A percentile compares a stretch with the other conserved stretches of the same genome.
Evolutionary conservation across 2,797 vertebrate species (phyloP).

Genomic region (Mormyrops attenuatus): DNA sequence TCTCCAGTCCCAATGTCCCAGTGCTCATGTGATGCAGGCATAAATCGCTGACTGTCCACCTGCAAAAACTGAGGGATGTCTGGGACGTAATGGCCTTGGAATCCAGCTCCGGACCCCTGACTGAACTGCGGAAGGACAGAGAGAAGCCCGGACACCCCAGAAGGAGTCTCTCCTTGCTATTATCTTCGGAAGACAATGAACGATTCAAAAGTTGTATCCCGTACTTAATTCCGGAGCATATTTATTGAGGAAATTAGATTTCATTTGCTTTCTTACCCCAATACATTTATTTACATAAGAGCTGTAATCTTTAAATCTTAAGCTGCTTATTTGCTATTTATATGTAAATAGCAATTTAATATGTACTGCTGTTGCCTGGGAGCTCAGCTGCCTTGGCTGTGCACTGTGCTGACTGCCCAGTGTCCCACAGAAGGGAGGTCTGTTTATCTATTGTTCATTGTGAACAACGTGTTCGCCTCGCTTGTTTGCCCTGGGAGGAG

Average conservation of each 20-base stretch:
- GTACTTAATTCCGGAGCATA: not conserved
- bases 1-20: not conserved
- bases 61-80: not conserved
- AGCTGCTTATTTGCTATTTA: not conserved
- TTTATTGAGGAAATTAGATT: not conserved
- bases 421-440: not conserved
- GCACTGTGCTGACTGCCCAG: not conserved
- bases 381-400: not conserved
- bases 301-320: not conserved
- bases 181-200: not conserved
- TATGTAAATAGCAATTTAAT: conserved; percentile 7
- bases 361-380: not conserved
- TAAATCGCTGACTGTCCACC: not conserved
- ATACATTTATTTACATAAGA: not conserved
- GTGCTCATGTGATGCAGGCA: not conserved
- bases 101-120: not conserved
- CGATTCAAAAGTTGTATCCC: not conserved
- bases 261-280: not conserved
- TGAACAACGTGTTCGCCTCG: not conserved
- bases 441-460: not conserved
- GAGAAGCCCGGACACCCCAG: not conserved
- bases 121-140: not conserved
- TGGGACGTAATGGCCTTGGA: not conserved
- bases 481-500: not conserved
- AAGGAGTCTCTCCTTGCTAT: not conserved